phyloP scores from a whole-genome alignment of 2,888 invertebrate genomes.

The Acanthosepion pharaonis region DNA sequence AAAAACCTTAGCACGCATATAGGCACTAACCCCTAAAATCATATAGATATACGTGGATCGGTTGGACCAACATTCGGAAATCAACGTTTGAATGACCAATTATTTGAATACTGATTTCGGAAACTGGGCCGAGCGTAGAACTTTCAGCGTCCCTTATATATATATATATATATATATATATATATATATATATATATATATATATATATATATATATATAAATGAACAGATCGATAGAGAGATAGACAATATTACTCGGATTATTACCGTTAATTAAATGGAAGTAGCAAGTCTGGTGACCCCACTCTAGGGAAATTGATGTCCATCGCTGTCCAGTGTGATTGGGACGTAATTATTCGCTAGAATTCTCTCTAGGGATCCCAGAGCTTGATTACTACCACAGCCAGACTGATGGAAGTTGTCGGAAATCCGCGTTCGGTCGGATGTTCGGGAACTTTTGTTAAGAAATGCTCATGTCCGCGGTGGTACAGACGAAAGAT shows the following conservation, averaged over 20 bases:
- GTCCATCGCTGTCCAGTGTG: conserved; percentile 8
- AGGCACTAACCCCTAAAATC: no score
- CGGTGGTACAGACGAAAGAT: neutral
- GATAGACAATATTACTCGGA: conserved; percentile 21
- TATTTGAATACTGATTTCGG: no score
- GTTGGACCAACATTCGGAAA: no score
- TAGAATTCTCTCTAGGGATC: neutral
- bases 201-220: neutral
- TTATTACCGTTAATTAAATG: conserved; percentile 13
- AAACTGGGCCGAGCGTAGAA: no score
- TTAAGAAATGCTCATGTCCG: neutral
- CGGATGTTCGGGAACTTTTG: neutral
- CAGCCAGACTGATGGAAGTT: neutral
- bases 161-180: no score
- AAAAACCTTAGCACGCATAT: no score
- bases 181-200: no score
- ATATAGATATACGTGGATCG: no score
- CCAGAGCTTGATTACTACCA: neutral
- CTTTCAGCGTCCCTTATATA: no score
- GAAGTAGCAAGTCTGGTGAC: conserved; percentile 33
- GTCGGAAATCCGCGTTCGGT: neutral
- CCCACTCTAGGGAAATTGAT: neutral
- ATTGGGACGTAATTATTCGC: conserved; percentile 12
- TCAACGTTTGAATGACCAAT: no score
- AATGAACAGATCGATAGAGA: neutral